Percentiles rank a stretch among this genome's conserved stretches.
Evolutionary conservation across 1,140 invertebrate genomes (phyloP).

Genomic region (Magallana ariakensis): DNA sequence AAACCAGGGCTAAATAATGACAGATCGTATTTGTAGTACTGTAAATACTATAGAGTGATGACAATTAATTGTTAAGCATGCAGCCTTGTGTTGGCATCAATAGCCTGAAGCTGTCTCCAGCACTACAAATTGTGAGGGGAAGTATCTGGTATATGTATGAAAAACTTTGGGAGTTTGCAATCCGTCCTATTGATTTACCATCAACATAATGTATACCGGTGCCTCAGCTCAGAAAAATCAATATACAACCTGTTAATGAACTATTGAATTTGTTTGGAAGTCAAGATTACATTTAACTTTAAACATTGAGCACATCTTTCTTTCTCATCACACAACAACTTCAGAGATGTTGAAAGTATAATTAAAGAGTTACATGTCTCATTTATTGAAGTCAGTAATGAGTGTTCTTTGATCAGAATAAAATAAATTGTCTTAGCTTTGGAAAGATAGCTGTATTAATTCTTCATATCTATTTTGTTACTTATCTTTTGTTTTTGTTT

Average conservation of each 20-base stretch:
- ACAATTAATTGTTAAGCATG: slow-evolving; percentile 15
- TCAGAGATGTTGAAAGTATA: too few species aligned
- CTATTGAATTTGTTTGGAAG: slow-evolving; percentile 10
- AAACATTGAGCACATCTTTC: background rate
- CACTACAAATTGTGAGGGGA: slow-evolving; percentile 4
- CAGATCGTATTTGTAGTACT: slow-evolving; percentile 5
- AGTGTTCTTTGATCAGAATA: too few species aligned
- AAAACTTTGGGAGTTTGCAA: slow-evolving; percentile 21
- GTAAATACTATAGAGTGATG: background rate
- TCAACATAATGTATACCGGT: slow-evolving; percentile 27
- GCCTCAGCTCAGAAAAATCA: slow-evolving; percentile 19
- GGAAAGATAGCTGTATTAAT: too few species aligned
- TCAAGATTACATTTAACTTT: slow-evolving; percentile 21
- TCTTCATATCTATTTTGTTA: too few species aligned
- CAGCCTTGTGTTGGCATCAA: slow-evolving; percentile 21
- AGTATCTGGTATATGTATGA: background rate
- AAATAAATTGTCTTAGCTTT: too few species aligned
- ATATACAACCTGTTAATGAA: slow-evolving; percentile 37
- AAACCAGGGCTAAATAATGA: background rate
- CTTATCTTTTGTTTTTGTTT: too few species aligned
- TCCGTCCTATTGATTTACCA: slow-evolving; percentile 8
- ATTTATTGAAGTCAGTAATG: too few species aligned
- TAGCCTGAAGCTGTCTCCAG: background rate
- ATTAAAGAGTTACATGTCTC: too few species aligned
- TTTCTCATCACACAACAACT: too few species aligned